These are phyloP conservation scores for Sesia bembeciformis DNA, from an alignment of 2,888 invertebrate genomes.

Conservation along the genomic window DNA sequence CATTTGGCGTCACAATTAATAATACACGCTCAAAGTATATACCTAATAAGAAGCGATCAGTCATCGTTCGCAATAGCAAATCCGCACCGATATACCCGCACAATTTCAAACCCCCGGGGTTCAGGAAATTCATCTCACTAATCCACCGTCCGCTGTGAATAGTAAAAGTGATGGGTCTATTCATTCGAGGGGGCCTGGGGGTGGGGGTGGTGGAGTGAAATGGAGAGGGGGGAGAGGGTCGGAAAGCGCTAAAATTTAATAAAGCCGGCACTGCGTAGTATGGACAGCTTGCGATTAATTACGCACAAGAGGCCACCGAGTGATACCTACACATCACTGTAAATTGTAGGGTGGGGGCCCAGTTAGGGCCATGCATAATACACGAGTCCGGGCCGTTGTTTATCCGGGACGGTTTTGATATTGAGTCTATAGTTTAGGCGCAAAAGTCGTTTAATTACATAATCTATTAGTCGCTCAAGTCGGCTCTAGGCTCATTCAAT, in stretches of 20 bases:
- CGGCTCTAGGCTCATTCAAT: no score
- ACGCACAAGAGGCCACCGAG: constrained; percentile 15
- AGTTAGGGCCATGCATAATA: constrained; percentile 42
- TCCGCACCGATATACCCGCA: constrained; percentile 45
- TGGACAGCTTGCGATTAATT: constrained; percentile 65
- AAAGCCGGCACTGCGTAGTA: constrained; percentile 46
- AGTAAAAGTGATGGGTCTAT: constrained; percentile 73
- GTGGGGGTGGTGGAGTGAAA: constrained; percentile 9
- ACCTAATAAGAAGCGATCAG: background rate
- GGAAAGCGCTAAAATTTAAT: constrained; percentile 73
- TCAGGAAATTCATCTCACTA: constrained; percentile 67
- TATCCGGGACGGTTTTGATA: background rate
- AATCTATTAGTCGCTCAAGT: no score
- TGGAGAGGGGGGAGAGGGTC: constrained; percentile 22
- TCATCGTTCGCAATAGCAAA: constrained; percentile 9
- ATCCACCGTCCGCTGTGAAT: constrained; percentile 62
- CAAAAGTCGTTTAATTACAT: no score
- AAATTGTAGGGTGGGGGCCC: constrained; percentile 23
- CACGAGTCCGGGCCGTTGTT: constrained; percentile 24
- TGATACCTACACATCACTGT: constrained; percentile 7
- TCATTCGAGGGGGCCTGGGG: constrained; percentile 33
- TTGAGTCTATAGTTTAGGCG: background rate
- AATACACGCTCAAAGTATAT: background rate
- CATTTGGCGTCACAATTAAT: background rate
- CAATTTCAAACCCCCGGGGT: constrained; percentile 49